These are phyloP conservation scores for Heliconius congener DNA, from an alignment of 1,140 invertebrate genomes.

Conservation along the genomic window DNA sequence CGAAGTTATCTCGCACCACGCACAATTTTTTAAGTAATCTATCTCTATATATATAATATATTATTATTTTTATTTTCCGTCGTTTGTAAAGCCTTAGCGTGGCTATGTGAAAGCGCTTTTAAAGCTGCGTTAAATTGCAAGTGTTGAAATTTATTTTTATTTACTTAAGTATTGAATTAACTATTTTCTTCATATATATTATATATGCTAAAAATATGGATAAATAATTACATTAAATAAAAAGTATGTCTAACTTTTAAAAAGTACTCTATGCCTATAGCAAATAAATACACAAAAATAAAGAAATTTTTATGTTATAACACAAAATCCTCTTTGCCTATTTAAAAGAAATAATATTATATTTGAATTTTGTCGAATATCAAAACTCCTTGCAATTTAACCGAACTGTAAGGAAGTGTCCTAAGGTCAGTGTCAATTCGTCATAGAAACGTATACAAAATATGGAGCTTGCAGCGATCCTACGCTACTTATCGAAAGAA, in stretches of 20 bases:
- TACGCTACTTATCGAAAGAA: conserved; percentile 12
- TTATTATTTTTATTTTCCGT: background rate
- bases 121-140: background rate
- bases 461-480: conserved; percentile 37
- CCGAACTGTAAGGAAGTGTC: conserved; percentile 22
- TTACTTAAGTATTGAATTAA: background rate
- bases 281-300: no score
- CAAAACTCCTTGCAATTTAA: conserved; percentile 1
- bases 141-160: background rate
- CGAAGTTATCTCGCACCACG: conserved; percentile 31
- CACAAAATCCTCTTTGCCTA: no score
- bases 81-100: background rate
- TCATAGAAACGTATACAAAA: conserved; percentile 10
- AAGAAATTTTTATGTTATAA: no score
- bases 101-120: background rate
- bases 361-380: background rate
- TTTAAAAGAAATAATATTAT: background rate
- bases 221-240: background rate
- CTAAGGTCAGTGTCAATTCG: background rate
- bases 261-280: no score
- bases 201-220: no score
- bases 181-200: background rate
- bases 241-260: background rate
- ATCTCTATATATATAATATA: background rate
- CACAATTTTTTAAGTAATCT: background rate